Base-by-base conservation (phyloP, 2,888 invertebrate species). In the Athrips mouffetella region DNA sequence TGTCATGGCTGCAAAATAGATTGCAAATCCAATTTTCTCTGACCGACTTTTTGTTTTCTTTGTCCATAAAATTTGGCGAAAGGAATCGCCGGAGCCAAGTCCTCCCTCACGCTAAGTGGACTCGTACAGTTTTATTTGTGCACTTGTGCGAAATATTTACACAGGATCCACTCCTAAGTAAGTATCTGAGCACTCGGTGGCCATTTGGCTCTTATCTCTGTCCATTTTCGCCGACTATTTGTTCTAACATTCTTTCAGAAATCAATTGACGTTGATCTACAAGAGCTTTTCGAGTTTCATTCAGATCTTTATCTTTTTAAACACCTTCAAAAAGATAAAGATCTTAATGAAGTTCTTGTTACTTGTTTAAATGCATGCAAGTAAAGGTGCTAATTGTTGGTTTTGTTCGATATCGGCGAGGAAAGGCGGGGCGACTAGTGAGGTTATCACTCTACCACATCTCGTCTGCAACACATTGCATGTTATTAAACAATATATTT, bases 111-210 rank as follows among this genome's bases (percentile, higher is more conserved):
- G 37, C 18, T 21, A 11, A 37, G 37, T 21, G 20, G 37, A 15
- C 15, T 16, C 33, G 33, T 33, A 33, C 6, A 33, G 33, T 33
- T 37, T 37, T 37, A 37, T 37, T 18, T 37, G 37, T 21, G 18
- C 37, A 6, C 21, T 37, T 11, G 21, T 20, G 11, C 11, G 37
- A 37, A 37, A 18, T 37, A 37, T 21, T 21, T 21, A 21, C 20
- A 18, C 3, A 37, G 21, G 37, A 37, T 37, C 37, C 20, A 21
- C 37, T 37, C 11, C 20, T 21, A 37, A 11, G 20, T 37, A 21
- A 37, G 37, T 21, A 37, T 37, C 18, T 37, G n/a, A 37, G 37
- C 37, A 37, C 37, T 37, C 21, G 20, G n/a, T 37, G 37, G 37
- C 37, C 37, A 31, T 31, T 37, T 2, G 10, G 37, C 37, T 37